phyloP scores from a whole-genome alignment of 1,140 invertebrate genomes.

The Brachionus koreanus region DNA sequence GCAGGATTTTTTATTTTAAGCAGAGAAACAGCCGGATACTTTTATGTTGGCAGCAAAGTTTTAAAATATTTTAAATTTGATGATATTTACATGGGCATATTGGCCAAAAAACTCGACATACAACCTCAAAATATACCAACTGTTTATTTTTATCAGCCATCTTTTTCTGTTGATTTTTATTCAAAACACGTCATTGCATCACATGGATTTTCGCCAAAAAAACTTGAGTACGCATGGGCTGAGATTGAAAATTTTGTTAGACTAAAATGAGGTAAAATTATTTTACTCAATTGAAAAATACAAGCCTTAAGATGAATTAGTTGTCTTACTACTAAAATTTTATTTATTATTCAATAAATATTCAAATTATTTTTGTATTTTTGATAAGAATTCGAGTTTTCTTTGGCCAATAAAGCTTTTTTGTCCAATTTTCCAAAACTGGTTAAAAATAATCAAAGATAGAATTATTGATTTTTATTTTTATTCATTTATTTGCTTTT shows the following conservation, averaged over 20 bases:
- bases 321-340: too few species aligned
- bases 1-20: constrained; percentile 34
- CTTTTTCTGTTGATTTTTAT: constrained; percentile 19
- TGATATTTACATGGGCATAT: constrained; percentile 44
- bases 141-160: constrained; percentile 34
- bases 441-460: too few species aligned
- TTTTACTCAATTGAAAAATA: not conserved
- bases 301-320: too few species aligned
- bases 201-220: not conserved
- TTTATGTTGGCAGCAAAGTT: constrained; percentile 21
- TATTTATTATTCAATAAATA: too few species aligned
- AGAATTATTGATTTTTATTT: too few species aligned
- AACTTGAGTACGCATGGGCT: not conserved
- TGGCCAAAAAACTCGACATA: constrained; percentile 15
- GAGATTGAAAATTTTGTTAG: not conserved
- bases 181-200: constrained; percentile 10
- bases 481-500: too few species aligned
- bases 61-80: constrained; percentile 37
- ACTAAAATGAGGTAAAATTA: not conserved
- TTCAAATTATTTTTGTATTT: too few species aligned
- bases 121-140: constrained; percentile 1
- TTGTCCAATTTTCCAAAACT: too few species aligned
- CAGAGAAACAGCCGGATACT: constrained; percentile 13
- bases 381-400: too few species aligned
- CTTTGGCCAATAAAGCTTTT: too few species aligned